Base-by-base conservation (phyloP, 2,888 invertebrate genomes). In the Phania funesta region DNA sequence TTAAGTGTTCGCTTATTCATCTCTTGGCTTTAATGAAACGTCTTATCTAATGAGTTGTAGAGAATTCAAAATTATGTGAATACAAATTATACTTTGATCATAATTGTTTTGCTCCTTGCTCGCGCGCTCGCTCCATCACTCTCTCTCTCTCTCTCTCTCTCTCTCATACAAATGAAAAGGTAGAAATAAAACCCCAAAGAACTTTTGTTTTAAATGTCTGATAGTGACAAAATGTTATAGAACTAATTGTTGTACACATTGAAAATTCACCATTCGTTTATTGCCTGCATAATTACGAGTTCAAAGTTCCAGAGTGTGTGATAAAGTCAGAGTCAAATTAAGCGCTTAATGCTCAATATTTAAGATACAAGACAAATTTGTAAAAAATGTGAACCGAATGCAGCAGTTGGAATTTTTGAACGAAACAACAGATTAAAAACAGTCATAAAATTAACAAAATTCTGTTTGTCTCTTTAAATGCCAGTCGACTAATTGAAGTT, bases 281-380 rank as follows among this genome's bases (percentile, higher is more conserved):
- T 60, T 62, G 46, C 32, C 16, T 11, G 56, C 24, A 13, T 58
- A 20, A n/a, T 24, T 8, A 46, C 35, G 22, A 50, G 38, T 62
- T 26, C 9, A 29, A 41, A 73, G 41, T 41, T 56, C 3, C n/a
- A 26, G 16, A 48, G 58, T 58, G 58, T 41, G 70, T 70, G 35
- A 24, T 74, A 73, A 64, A 71, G 44, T 70, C 62, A 80, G 73
- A 80, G 78, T 85, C 86, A 87, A 88, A 87, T 88, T 87, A 87
- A 87, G 88, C 86, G 85, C 83, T 88, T 88, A 88, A 86, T 84
- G 79, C 54, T 64, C 76, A 75, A n/a, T 84, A 87, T 85, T 88
- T 88, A 86, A 87, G 87, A 87, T 87, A 88, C 86, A 71, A 82
- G n/a, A 29, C 16, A 44, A 24, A 60, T 44, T 67, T 62, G 11